These are phyloP conservation scores for Motacilla alba DNA, from an alignment of 2,113 vertebrate genomes.

Conservation along the genomic window DNA sequence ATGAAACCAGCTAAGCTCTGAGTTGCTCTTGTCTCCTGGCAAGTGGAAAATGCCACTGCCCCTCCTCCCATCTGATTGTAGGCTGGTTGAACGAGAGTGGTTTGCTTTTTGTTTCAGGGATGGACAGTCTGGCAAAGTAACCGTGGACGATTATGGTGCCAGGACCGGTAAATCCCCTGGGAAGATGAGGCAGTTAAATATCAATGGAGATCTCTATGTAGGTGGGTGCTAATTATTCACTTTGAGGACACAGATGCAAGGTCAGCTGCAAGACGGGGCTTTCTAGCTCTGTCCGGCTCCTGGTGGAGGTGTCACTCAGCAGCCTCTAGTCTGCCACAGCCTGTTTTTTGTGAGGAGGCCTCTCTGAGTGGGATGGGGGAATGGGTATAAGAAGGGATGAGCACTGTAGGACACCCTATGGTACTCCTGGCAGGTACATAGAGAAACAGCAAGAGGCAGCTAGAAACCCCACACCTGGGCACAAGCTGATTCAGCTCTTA, in stretches of 20 bases:
- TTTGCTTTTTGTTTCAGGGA: slow-evolving; percentile 75
- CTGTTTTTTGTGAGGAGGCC: neutral
- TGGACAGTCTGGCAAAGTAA: slow-evolving; percentile 91
- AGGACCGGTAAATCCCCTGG: slow-evolving; percentile 89
- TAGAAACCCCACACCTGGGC: neutral
- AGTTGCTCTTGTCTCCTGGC: accelerated
- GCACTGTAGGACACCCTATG: accelerated
- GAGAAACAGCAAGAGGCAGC: neutral
- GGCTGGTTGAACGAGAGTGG: neutral
- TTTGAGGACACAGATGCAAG: neutral
- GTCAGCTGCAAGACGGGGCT: neutral
- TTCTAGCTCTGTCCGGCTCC: neutral
- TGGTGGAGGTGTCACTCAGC: neutral
- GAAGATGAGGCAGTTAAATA: slow-evolving; percentile 94
- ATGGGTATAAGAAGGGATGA: neutral
- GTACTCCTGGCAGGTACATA: accelerated
- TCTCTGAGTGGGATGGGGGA: neutral
- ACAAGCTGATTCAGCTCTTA: neutral
- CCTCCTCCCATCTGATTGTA: accelerated
- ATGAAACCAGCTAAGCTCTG: accelerated
- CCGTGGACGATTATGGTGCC: slow-evolving; percentile 92
- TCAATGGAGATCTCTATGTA: slow-evolving; percentile 88
- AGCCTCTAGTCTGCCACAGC: neutral
- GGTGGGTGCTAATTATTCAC: slow-evolving; percentile 72
- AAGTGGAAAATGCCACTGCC: neutral